Percentiles rank a stretch among this genome's conserved stretches.
Conservation (phyloP, 2,888 invertebrate genomes). For the Nomada hirtipes region DNA sequence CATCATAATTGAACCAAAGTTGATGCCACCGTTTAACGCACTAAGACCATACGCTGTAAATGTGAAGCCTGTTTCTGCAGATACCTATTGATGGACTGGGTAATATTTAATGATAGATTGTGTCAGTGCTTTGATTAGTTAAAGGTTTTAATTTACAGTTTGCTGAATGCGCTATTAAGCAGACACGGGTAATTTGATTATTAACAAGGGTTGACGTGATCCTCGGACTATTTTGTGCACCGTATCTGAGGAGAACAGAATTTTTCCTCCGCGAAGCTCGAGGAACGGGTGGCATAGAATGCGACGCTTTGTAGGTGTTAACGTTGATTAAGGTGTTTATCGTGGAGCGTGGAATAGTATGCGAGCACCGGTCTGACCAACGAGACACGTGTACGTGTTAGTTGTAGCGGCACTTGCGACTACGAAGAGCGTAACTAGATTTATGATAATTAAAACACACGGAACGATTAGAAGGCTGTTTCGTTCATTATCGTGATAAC, state of each 20-base stretch:
- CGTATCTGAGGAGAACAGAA: background rate
- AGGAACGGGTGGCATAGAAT: background rate
- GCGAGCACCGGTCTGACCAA: slow-evolving; percentile 42
- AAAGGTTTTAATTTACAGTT: too few species aligned
- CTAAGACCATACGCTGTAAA: background rate
- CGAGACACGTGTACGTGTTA: slow-evolving; percentile 37
- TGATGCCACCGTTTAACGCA: too few species aligned
- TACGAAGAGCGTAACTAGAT: slow-evolving; percentile 53
- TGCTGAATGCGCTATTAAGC: background rate
- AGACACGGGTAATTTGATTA: background rate
- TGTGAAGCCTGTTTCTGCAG: background rate
- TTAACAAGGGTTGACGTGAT: background rate
- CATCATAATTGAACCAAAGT: background rate
- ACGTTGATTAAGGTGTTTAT: slow-evolving; percentile 47
- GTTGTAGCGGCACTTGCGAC: slow-evolving; percentile 14
- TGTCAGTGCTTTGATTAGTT: too few species aligned
- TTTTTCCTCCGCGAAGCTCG: slow-evolving; percentile 14
- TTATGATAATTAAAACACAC: slow-evolving; percentile 68
- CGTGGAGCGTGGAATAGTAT: slow-evolving; percentile 52
- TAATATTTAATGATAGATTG: too few species aligned
- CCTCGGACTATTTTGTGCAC: slow-evolving; percentile 7
- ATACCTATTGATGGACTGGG: too few species aligned
- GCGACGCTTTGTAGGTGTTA: slow-evolving; percentile 31
- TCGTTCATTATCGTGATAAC: slow-evolving; percentile 61
- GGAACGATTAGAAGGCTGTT: slow-evolving; percentile 50